Evolutionary conservation across 2,888 invertebrate species (phyloP).

Genomic region (Alloplasta piceator): DNA sequence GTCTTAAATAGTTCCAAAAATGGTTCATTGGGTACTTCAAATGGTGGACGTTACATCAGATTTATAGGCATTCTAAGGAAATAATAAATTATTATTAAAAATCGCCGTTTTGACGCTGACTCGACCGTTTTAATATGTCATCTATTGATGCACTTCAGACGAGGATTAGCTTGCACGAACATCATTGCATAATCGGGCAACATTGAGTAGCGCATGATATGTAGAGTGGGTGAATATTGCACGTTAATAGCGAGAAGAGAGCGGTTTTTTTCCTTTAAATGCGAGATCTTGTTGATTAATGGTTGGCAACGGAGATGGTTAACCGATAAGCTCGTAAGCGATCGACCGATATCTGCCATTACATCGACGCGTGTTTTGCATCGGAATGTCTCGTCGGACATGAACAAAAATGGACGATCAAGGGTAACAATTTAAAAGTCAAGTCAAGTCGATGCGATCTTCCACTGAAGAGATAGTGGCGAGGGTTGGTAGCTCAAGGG

Average conservation of each 20-base stretch:
- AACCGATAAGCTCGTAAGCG: slow-evolving; percentile 29
- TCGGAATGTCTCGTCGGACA: not conserved
- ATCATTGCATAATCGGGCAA: not conserved
- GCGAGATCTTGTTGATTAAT: slow-evolving; percentile 12
- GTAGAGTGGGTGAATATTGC: slow-evolving; percentile 1
- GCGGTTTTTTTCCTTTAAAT: slow-evolving; percentile 12
- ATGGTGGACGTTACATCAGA: no score
- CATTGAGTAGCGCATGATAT: not conserved
- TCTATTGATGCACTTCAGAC: no score
- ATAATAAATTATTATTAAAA: no score
- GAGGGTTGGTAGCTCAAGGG: not conserved
- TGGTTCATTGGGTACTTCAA: no score
- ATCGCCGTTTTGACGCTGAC: no score
- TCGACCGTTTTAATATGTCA: no score
- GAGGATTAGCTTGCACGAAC: no score
- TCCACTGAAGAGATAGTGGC: no score
- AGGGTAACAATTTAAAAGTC: no score
- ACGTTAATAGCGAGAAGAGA: not conserved
- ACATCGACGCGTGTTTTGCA: slow-evolving; percentile 21
- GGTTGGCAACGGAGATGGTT: slow-evolving; percentile 9
- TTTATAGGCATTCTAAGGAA: no score
- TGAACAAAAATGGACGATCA: not conserved
- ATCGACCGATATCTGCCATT: slow-evolving; percentile 32
- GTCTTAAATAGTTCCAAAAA: no score
- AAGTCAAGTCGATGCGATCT: no score